Conservation (phyloP, 2,797 vertebrate species). For the Tapirus indicus region DNA sequence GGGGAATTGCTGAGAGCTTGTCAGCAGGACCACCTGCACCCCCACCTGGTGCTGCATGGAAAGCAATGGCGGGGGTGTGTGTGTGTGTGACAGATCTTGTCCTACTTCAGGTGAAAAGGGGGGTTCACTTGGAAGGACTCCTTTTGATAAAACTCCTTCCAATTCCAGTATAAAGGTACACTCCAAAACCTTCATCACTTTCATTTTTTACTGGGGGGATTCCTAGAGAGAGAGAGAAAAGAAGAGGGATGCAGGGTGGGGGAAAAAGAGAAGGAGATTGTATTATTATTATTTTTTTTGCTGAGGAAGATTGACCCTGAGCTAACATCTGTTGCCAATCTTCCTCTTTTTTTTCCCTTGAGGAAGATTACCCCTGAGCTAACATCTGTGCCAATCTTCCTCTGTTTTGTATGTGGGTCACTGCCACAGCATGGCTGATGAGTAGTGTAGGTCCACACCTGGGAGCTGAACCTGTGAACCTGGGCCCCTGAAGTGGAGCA, state of each 20-base stretch:
- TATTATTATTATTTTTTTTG: background rate
- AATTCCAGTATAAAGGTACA: constrained; percentile 64
- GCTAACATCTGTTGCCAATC: no score
- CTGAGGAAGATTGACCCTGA: no score
- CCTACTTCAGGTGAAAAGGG: constrained; percentile 56
- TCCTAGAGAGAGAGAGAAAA: background rate
- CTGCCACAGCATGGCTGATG: no score
- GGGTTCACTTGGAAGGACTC: constrained; percentile 7
- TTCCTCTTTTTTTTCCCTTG: no score
- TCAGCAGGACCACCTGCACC: constrained; percentile 2
- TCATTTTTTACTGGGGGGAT: constrained; percentile 52
- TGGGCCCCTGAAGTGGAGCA: no score
- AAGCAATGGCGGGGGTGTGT: background rate
- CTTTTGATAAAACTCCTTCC: constrained; percentile 68
- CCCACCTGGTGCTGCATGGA: background rate
- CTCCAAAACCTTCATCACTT: constrained; percentile 31
- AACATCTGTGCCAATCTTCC: no score
- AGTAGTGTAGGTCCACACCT: no score
- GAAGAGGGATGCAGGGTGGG: background rate
- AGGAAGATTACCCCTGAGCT: no score
- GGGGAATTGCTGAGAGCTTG: constrained; percentile 63
- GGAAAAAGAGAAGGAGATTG: background rate
- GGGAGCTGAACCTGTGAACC: no score
- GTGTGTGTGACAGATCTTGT: background rate
- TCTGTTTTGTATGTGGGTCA: no score